Conservation (phyloP, 2,113 vertebrate genomes). For the Pseudorasbora parva region DNA sequence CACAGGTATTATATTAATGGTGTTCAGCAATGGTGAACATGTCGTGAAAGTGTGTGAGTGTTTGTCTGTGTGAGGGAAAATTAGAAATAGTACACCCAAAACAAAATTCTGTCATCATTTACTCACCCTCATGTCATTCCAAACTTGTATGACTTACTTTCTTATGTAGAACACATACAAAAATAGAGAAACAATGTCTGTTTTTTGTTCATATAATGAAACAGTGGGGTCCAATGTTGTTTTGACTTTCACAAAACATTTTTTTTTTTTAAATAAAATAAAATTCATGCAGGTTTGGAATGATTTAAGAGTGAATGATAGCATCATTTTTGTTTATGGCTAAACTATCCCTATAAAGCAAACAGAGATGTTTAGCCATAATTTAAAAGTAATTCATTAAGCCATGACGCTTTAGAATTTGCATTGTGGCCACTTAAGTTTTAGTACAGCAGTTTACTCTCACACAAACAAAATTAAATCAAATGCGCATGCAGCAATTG, state of each 20-base stretch:
- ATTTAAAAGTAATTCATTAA: slow-evolving; percentile 35
- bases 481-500: neutral
- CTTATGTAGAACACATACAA: too few species aligned
- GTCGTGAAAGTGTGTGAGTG: neutral
- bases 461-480: neutral
- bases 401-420: slow-evolving; percentile 11
- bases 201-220: neutral
- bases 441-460: neutral
- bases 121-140: too few species aligned
- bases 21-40: neutral
- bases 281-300: neutral
- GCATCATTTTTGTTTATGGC: neutral
- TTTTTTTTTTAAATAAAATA: too few species aligned
- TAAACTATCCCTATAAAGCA: neutral
- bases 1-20: slow-evolving; percentile 25
- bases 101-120: neutral
- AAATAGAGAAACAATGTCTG: too few species aligned
- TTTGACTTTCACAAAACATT: too few species aligned
- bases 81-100: neutral
- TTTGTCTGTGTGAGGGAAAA: neutral
- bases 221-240: neutral
- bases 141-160: neutral
- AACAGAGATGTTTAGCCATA: slow-evolving; percentile 31
- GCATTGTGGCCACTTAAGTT: neutral
- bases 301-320: neutral